Evolutionary conservation across 2,797 vertebrate genomes (phyloP), one percentile per base, ranked within the genome.

Genomic region (Scomberomorus guttatus): DNA sequence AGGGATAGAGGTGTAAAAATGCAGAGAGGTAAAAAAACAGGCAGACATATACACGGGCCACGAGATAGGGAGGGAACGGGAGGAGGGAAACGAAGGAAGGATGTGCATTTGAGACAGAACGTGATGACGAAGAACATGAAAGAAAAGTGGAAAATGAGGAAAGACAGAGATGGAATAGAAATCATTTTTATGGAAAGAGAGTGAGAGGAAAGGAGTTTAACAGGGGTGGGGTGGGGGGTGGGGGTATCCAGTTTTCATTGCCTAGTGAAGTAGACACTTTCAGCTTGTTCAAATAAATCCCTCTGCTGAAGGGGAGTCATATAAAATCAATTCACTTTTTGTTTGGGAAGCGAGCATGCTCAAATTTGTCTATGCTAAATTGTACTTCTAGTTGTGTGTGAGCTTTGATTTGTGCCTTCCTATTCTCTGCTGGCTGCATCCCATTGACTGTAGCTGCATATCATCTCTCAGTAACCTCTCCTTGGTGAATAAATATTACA

Each of bases 311-410:
- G 85, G 87, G 83, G 81, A 89, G 79, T 87, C 87, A 82, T 76
- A 78, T 74, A 79, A 91, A 90, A 91, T 92, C 90, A 90, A 91
- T 90, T 86, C 80, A 48, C 86, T 82, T 86, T 89, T 81, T 90
- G 81, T 91, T 90, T 86, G 78, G 75, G 46, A 46, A 55, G 77
- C 78, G 85, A 85, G 75, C 55, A 17, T 32, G 79, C 81, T 85
- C 72, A 83, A 57, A 89, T 79, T 65, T 83, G 83, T 77, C 87
- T 32, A 44, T 44, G 63, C 72, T 78, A 80, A 86, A 82, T 77
- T 76, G 54, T 61, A 39, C 85, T 75, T 82, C 71, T 75, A 80
- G 74, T 69, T 76, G 64, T 72, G 37, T 72, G 37, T 18, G 71
- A 69, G 74, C 72, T 74, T 22, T 59, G 48, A 79, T 83, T 80